Conservation (phyloP, 2,113 vertebrate genomes). For the Phaethon lepturus region DNA sequence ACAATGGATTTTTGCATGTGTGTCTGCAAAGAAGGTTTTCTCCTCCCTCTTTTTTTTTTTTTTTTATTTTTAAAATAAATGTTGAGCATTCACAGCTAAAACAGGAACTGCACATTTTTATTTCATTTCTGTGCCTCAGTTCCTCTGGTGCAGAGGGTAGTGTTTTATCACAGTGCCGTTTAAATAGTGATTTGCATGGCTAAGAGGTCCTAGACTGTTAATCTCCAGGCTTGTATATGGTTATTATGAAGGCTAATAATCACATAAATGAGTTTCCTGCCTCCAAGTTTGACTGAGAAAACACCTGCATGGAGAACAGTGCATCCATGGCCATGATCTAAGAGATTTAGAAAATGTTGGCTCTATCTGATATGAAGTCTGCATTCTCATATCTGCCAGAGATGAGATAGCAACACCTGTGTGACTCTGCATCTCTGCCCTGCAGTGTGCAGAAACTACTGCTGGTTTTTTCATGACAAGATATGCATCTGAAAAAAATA, state of each 20-base stretch:
- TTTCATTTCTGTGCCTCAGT: neutral
- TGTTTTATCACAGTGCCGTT: neutral
- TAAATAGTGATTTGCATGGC: neutral
- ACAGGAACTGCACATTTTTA: neutral
- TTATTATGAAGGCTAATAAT: neutral
- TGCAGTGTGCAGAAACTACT: neutral
- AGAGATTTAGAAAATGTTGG: neutral
- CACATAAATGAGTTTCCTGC: conserved; percentile 1
- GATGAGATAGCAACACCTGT: neutral
- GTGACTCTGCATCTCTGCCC: neutral
- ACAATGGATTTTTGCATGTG: neutral
- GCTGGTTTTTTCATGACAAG: neutral
- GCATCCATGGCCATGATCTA: neutral
- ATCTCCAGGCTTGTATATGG: neutral
- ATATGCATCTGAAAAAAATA: neutral
- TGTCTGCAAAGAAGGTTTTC: neutral
- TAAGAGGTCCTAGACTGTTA: neutral
- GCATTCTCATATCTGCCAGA: neutral
- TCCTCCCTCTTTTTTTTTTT: neutral
- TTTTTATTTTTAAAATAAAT: neutral
- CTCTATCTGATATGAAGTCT: neutral
- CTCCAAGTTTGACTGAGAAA: neutral
- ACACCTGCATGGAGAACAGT: neutral
- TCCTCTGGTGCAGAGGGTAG: neutral
- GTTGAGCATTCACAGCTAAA: neutral